Evolutionary conservation across 2,113 vertebrate genomes (phyloP), one percentile per base, ranked within the genome.

Genomic region (Emydura subglobosa): DNA sequence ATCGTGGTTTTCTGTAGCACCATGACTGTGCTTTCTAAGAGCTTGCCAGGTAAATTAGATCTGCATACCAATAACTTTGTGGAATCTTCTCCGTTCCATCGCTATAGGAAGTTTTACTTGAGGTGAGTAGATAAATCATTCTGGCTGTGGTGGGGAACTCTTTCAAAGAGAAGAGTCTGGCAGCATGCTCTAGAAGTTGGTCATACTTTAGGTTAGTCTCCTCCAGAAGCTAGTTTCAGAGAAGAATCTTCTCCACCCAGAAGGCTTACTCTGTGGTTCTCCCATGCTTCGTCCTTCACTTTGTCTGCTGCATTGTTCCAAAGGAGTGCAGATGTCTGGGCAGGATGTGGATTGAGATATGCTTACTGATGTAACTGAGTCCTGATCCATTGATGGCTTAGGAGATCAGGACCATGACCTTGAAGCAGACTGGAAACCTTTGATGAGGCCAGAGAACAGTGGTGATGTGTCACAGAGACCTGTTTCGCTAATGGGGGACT

Each of bases 91-190:
- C 17, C n/a, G 47, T 47, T 47, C 47, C n/a, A 19, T 31, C 6
- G 7, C 1, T 6, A 83, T 59, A 39, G 55, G n/a, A 19, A 82
- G 51, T 54, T 89, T 68, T 14, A 2, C 34, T 42, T 91, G 59
- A 83, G 87, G 49, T 50, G 80, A 1, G 34, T 78, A 6, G 25
- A 61, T 31, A 61, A n/a, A 13, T 72, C 57, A 47, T 39, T 55
- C 55, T n/a, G 31, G 21, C 1, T 0, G 2, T 10, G 8, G 47
- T 51, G 51, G 88, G 61, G 0, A 1, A 25, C 24, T 54, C 91
- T 84, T 27, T 90, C 79, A 85, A 27, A 47, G 24, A 74, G 65
- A 92, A 57, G 50, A 31, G 10, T 1, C n/a, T 85, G 59, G 76
- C 25, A 94, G 47, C 10, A 1, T 42, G 53, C 50, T 85, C 3